These are phyloP conservation scores for Anguilla japonica DNA, from an alignment of 2,113 vertebrate genomes.

Conservation along the genomic window DNA sequence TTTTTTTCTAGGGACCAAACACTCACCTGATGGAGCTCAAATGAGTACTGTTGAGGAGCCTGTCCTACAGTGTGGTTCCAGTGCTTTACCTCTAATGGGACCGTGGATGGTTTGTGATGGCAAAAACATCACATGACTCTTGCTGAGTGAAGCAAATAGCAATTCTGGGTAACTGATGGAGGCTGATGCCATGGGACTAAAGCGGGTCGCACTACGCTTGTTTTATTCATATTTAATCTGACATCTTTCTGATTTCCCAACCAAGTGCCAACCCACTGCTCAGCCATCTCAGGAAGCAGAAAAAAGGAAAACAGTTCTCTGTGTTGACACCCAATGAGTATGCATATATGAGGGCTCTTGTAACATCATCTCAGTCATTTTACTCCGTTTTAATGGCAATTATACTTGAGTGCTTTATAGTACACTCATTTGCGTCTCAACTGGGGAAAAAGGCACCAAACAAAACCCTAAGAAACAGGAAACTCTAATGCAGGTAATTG, in stretches of 20 bases:
- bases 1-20: neutral
- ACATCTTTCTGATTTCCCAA: neutral
- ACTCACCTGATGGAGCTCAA: neutral
- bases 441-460: too few species aligned
- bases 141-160: too few species aligned
- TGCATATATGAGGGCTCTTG: neutral
- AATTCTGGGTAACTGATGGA: too few species aligned
- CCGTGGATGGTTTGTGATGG: too few species aligned
- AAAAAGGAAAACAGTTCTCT: slow-evolving; percentile 18
- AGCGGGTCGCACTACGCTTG: neutral
- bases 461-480: neutral
- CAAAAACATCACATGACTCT: too few species aligned
- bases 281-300: neutral
- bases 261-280: neutral
- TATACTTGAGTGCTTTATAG: too few species aligned
- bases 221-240: neutral
- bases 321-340: neutral
- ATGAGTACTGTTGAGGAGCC: neutral
- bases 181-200: neutral
- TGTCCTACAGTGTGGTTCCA: neutral
- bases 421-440: too few species aligned
- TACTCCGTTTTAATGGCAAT: too few species aligned
- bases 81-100: neutral
- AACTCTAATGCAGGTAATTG: neutral
- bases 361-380: too few species aligned